These are phyloP conservation scores for Melanostigma gelatinosum DNA, from an alignment of 2,113 vertebrate species.

Conservation along the genomic window DNA sequence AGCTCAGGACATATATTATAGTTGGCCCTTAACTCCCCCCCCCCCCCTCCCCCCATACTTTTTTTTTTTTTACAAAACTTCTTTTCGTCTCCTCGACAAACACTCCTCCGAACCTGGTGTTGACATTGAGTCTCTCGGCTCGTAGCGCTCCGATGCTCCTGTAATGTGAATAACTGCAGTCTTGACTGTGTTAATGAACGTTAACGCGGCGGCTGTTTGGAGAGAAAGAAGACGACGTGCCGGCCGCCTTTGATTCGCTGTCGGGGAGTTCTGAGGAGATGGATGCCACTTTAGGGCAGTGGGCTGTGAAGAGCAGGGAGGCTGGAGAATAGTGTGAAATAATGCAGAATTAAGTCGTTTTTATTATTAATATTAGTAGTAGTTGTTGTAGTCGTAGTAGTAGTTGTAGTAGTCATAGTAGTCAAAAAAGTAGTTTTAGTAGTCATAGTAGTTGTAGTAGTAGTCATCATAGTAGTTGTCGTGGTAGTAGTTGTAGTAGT, in stretches of 20 bases:
- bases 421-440: no score
- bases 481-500: neutral
- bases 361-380: neutral
- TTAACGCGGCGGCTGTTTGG: conserved; percentile 44
- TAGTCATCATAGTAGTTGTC: no score
- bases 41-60: neutral
- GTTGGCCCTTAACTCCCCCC: conserved; percentile 56
- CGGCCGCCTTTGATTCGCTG: conserved; percentile 24
- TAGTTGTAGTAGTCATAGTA: no score
- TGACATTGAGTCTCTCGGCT: conserved; percentile 56
- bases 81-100: conserved; percentile 58
- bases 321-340: neutral
- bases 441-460: neutral
- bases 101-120: conserved; percentile 27
- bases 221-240: conserved; percentile 27
- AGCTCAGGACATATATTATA: conserved; percentile 65
- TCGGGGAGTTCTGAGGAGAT: conserved; percentile 8
- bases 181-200: conserved; percentile 63
- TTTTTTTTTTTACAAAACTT: conserved; percentile 55
- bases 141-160: conserved; percentile 28
- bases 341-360: neutral
- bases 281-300: conserved; percentile 19
- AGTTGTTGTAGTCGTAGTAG: neutral
- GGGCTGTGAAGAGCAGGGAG: neutral
- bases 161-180: conserved; percentile 58